Base-by-base conservation (phyloP, 2,797 vertebrate genomes). In the Rhinichthys osculus region DNA sequence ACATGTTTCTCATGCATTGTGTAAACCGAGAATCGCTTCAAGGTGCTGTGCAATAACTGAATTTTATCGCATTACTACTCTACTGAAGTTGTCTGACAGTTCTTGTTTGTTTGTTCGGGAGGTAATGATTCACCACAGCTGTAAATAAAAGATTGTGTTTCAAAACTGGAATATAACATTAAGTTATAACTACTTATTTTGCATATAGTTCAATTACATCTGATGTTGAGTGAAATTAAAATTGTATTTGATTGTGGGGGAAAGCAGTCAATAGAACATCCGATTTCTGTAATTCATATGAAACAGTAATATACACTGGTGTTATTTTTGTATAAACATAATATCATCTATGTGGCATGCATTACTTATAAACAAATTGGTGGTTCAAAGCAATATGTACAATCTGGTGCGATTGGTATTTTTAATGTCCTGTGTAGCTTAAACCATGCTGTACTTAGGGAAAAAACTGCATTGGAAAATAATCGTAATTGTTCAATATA, bases 261-360 rank as follows among this genome's bases (percentile, higher is more conserved):
- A 85, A 78, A 78, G 78, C 38, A 93, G 91, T 94, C 92, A 94
- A 91, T 92, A 87, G 90, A 88, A 85, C 82, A 89, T 90, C 91
- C 88, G 89, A 92, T 92, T 94, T 91, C 92, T 95, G 95, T 96
- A 96, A 95, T 94, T 96, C 95, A 92, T 96, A 95, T 96, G 95
- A 96, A 93, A 95, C 92, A 91, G 91, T 96, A 96, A 94, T 94
- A 96, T 96, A 95, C 96, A 96, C 97, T 96, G 96, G 95, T 97
- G 96, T 95, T 96, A 95, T 97, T 98, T 98, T 98, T 99, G 95
- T 98, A 98, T 93, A 96, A 96, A 96, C 94, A 84, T 92, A 92
- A 95, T 95, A 95, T 91, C 90, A 94, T 96, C 95, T 93, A 95
- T 97, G 96, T 98, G 96, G 96, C 96, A 97, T 98, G 97, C 97